These are phyloP conservation scores for Chrysopa pallens DNA, from an alignment of 1,140 invertebrate genomes.

Conservation along the genomic window DNA sequence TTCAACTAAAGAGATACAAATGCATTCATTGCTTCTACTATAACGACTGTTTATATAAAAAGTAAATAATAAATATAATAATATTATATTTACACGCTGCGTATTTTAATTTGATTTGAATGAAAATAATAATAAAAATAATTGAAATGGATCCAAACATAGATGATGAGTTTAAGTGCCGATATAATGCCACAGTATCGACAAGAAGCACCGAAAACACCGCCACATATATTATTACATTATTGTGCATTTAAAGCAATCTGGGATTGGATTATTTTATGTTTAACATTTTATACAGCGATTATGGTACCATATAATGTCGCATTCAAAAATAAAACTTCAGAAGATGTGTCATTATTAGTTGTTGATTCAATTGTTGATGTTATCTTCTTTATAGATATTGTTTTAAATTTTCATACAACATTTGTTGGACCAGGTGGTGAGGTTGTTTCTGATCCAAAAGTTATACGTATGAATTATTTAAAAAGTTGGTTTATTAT, in stretches of 20 bases:
- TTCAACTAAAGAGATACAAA: too few relatives aligned
- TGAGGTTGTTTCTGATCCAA: slow-evolving; percentile 95
- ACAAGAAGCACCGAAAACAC: slow-evolving; percentile 98
- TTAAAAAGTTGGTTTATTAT: slow-evolving; percentile 99
- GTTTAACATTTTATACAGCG: slow-evolving; percentile 99
- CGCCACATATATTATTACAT: slow-evolving; percentile 91
- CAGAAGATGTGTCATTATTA: slow-evolving; percentile 91
- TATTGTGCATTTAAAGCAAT: slow-evolving; percentile 97
- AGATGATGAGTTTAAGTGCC: slow-evolving; percentile 94
- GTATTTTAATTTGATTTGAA: not conserved
- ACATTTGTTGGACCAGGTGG: slow-evolving; percentile 98
- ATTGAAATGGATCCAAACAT: not conserved
- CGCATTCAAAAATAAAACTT: slow-evolving; percentile 98
- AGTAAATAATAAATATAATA: too few relatives aligned
- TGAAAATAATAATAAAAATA: not conserved
- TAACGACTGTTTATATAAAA: too few relatives aligned
- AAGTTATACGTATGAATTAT: slow-evolving; percentile 96
- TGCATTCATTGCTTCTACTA: too few relatives aligned
- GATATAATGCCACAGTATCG: slow-evolving; percentile 98
- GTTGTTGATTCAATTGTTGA: slow-evolving; percentile 98
- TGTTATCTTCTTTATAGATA: slow-evolving; percentile 99
- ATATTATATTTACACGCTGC: too few relatives aligned
- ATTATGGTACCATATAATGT: slow-evolving; percentile 99
- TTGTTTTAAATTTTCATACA: slow-evolving; percentile 99
- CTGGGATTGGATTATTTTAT: slow-evolving; percentile 99